Evolutionary conservation across 1,140 invertebrate species (phyloP).

Genomic region (Drosophila quadrilineata): DNA sequence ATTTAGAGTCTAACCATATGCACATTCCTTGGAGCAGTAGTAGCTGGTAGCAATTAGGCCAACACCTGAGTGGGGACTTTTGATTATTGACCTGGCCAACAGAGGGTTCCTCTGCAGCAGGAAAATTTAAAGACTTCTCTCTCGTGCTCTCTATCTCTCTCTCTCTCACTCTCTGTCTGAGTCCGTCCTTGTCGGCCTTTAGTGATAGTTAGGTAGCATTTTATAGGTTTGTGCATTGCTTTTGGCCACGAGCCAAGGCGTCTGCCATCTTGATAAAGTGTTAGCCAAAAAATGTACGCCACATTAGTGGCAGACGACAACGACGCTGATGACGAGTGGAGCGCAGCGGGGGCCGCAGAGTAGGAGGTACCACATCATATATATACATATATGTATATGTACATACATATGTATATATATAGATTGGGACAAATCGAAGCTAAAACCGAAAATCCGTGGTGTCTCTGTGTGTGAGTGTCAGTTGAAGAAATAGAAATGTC

Average conservation of each 20-base stretch:
- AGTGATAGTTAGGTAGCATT: conserved; percentile 42
- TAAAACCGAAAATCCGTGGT: conserved; percentile 25
- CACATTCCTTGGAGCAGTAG: neutral
- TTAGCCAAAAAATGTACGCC: conserved; percentile 78
- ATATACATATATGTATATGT: no score
- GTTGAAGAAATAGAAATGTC: conserved; percentile 76
- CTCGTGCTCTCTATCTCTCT: neutral
- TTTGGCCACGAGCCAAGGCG: conserved; percentile 67
- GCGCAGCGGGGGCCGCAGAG: no score
- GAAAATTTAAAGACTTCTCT: conserved; percentile 21
- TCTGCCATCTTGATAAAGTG: conserved; percentile 79
- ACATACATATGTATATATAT: no score
- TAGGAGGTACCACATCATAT: no score
- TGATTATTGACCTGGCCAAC: conserved; percentile 25
- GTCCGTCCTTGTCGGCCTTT: no score
- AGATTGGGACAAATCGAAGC: no score
- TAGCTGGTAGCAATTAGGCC: conserved; percentile 36
- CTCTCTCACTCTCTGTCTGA: conserved; percentile 10
- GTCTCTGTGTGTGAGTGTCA: conserved; percentile 56
- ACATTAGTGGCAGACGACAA: conserved; percentile 69
- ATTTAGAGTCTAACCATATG: no score
- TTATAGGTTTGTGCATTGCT: conserved; percentile 69
- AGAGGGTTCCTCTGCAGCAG: neutral
- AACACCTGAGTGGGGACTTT: conserved; percentile 47
- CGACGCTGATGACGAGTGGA: conserved; percentile 1